Conservation (phyloP, 2,113 vertebrate species). For the Carollia perspicillata region DNA sequence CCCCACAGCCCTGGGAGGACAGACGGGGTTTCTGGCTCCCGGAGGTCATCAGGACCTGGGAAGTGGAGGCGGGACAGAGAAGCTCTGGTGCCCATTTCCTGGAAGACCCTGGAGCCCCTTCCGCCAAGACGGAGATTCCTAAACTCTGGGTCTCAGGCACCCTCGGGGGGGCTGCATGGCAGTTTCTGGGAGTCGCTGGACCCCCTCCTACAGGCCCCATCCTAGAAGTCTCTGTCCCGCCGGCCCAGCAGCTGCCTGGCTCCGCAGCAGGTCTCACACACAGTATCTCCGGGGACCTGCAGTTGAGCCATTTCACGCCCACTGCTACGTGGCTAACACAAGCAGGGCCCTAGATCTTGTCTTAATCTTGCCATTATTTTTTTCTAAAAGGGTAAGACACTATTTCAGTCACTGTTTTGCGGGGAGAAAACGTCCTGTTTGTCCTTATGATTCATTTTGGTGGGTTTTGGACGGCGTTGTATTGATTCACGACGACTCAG, state of each 20-base stretch:
- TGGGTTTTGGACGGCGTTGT: conserved; percentile 45
- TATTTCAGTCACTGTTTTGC: conserved; percentile 58
- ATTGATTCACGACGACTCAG: conserved; percentile 32
- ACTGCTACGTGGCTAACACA: background rate
- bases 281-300: background rate
- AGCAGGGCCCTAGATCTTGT: background rate
- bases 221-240: background rate
- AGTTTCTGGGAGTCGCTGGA: background rate
- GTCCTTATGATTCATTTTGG: conserved; percentile 61
- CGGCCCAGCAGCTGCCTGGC: background rate
- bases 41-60: background rate
- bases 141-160: background rate
- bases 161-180: background rate
- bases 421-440: conserved; percentile 13
- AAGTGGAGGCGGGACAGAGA: background rate
- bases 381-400: conserved; percentile 19
- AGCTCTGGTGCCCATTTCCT: background rate
- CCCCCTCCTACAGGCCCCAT: background rate
- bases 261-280: background rate
- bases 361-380: background rate
- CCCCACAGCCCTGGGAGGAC: background rate
- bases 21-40: background rate
- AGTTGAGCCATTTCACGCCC: background rate
- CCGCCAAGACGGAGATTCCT: background rate
- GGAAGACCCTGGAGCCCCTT: background rate